Percentiles rank a stretch among this genome's conserved stretches.
Conservation (phyloP, 2,888 invertebrate species). For the Patella caerulea region DNA sequence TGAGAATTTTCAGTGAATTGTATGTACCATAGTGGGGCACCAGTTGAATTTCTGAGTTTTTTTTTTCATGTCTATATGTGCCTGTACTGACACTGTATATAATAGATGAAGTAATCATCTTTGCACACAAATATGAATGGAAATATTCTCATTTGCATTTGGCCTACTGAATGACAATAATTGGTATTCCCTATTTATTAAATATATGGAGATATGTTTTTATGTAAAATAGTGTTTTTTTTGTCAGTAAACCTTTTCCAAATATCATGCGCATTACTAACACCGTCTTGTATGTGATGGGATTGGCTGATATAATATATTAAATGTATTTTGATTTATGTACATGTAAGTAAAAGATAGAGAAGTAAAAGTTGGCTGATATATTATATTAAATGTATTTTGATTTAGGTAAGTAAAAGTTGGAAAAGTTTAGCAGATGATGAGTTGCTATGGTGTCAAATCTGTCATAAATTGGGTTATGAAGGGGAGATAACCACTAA, state of each 20-base stretch:
- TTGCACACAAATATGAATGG: too few relatives aligned
- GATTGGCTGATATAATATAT: neutral
- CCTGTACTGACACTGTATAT: neutral
- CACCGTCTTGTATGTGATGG: neutral
- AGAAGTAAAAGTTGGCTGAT: constrained; percentile 33
- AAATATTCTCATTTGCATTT: too few relatives aligned
- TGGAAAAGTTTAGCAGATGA: constrained; percentile 68
- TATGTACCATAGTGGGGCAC: too few relatives aligned
- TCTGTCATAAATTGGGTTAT: constrained; percentile 59
- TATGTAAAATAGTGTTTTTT: neutral
- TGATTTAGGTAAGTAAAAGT: constrained; percentile 63
- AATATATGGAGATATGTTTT: too few relatives aligned
- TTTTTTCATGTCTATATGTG: neutral
- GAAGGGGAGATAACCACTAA: constrained; percentile 46
- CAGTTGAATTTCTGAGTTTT: too few relatives aligned
- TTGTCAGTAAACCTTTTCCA: neutral
- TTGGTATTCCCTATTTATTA: too few relatives aligned
- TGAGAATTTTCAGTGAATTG: too few relatives aligned
- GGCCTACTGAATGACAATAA: too few relatives aligned
- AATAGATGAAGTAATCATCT: too few relatives aligned
- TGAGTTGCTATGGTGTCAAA: constrained; percentile 65
- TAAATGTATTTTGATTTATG: neutral
- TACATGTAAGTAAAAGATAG: constrained; percentile 67
- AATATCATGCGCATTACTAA: neutral
- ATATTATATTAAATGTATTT: neutral